A percentile compares a stretch with the other conserved stretches of the same genome.
phyloP scores from a whole-genome alignment of 2,797 vertebrate species.

The Crocodylus rhombifer region DNA sequence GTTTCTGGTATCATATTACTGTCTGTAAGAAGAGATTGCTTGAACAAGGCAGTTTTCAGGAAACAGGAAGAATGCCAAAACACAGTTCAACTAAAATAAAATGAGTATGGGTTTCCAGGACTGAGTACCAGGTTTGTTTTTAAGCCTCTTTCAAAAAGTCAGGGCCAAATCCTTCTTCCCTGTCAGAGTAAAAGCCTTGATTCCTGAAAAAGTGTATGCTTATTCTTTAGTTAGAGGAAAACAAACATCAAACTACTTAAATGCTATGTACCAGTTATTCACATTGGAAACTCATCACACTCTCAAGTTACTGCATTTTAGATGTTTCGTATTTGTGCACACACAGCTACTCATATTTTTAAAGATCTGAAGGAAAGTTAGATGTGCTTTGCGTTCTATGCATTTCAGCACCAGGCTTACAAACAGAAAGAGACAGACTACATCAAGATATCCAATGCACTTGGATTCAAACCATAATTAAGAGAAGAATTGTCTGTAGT shows the following conservation, averaged over 20 bases:
- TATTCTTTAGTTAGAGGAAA: too few relatives aligned
- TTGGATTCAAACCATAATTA: background rate
- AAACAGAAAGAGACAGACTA: background rate
- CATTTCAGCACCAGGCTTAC: background rate
- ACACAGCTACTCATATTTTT: background rate
- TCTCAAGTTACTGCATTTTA: too few relatives aligned
- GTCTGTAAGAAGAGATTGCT: background rate
- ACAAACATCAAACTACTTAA: background rate
- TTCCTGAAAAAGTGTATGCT: too few relatives aligned
- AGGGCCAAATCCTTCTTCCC: background rate
- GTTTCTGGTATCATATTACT: background rate
- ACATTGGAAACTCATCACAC: background rate
- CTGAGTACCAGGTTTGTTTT: background rate
- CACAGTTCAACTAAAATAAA: background rate
- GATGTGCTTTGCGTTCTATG: rapidly evolving
- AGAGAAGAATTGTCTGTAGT: background rate
- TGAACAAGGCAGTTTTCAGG: background rate
- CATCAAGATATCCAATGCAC: rapidly evolving
- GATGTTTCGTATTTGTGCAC: too few relatives aligned
- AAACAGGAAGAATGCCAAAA: rapidly evolving
- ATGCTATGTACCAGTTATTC: background rate
- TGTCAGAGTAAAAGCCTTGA: background rate
- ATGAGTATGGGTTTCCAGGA: background rate
- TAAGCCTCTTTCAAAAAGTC: background rate
- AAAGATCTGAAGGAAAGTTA: background rate